phyloP scores from a whole-genome alignment of 92 coral and sea anemone species.

The Phymanthus crucifer region DNA sequence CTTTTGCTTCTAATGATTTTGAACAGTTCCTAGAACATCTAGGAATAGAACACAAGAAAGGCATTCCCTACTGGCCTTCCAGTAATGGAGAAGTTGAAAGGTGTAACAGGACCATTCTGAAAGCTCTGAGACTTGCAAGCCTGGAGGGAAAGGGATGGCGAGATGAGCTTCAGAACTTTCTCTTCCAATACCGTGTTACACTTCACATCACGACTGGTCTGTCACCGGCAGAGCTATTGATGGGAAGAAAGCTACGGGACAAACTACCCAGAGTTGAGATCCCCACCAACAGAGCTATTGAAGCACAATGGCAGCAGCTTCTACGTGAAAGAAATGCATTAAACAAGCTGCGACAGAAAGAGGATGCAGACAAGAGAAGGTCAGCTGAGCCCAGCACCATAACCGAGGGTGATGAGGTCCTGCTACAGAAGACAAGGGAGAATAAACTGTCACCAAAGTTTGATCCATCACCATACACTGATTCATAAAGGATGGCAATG shows the following conservation, averaged over 20 bases:
- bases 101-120: slow-evolving; percentile 59
- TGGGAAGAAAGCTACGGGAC: slow-evolving; percentile 61
- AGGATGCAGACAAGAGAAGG: slow-evolving; percentile 53
- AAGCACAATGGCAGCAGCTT: slow-evolving; percentile 54
- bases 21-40: slow-evolving; percentile 59
- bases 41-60: slow-evolving; percentile 60
- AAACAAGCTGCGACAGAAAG: slow-evolving; percentile 45
- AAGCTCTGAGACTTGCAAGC: slow-evolving; percentile 47
- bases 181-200: slow-evolving; percentile 57
- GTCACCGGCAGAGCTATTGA: slow-evolving; percentile 60
- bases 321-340: slow-evolving; percentile 54
- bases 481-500: slow-evolving; percentile 51
- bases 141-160: slow-evolving; percentile 56
- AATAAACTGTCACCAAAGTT: slow-evolving; percentile 47
- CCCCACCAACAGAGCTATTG: slow-evolving; percentile 31
- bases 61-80: slow-evolving; percentile 64
- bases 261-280: slow-evolving; percentile 45
- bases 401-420: slow-evolving; percentile 55
- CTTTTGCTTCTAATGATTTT: slow-evolving; percentile 51
- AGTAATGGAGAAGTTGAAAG: slow-evolving; percentile 71
- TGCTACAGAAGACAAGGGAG: slow-evolving; percentile 41
- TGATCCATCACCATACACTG: slow-evolving; percentile 45
- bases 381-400: slow-evolving; percentile 50
- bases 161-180: slow-evolving; percentile 49
- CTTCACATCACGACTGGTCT: slow-evolving; percentile 59